These are phyloP conservation scores for Micropoecilia bifurca DNA, from an alignment of 2,797 vertebrate species.

Conservation along the genomic window DNA sequence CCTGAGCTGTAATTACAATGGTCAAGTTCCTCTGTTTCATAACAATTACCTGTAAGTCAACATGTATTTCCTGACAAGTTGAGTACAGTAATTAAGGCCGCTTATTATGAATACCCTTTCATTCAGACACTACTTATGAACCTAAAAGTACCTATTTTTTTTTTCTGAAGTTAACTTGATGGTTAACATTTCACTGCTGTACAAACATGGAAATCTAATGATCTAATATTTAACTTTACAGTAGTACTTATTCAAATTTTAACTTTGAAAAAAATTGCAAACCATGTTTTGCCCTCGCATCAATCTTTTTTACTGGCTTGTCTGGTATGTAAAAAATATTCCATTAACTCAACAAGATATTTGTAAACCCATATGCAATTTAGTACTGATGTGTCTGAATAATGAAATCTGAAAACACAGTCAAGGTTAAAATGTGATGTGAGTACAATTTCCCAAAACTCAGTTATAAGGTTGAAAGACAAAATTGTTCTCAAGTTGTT, in stretches of 20 bases:
- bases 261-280: neutral
- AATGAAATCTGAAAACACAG: neutral
- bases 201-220: neutral
- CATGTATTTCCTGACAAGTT: neutral
- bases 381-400: neutral
- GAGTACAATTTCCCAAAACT: neutral
- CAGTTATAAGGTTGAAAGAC: neutral
- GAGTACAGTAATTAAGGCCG: neutral
- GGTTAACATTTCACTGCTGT: neutral
- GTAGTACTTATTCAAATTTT: neutral
- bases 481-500: neutral
- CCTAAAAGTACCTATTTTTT: neutral
- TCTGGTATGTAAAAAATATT: neutral
- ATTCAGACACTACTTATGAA: neutral
- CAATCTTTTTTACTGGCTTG: neutral
- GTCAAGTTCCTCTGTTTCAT: neutral
- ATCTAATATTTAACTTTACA: neutral
- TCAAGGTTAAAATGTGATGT: neutral
- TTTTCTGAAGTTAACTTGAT: neutral
- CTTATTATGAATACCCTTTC: neutral
- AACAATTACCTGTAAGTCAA: slow-evolving; percentile 5
- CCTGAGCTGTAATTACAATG: neutral
- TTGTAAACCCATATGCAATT: neutral
- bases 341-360: neutral
- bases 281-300: neutral